Conservation (phyloP, 2,797 vertebrate genomes). For the Channa striata region DNA sequence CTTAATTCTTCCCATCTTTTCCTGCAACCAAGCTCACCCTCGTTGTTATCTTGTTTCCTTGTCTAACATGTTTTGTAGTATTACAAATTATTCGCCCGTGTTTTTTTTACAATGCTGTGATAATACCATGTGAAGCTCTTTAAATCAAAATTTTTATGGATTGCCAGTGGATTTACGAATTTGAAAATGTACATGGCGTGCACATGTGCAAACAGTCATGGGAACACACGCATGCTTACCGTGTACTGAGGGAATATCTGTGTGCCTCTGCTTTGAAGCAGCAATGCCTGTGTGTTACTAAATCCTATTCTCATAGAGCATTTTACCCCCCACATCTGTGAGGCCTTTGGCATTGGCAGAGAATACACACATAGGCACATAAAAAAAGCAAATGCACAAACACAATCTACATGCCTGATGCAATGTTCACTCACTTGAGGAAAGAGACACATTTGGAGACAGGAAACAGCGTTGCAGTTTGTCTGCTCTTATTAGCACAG, state of each 20-base stretch:
- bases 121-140: conserved; percentile 44
- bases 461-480: conserved; percentile 56
- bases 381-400: conserved; percentile 67
- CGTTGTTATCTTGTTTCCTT: conserved; percentile 19
- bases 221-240: conserved; percentile 6
- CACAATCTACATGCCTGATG: conserved; percentile 80
- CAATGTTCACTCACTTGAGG: conserved; percentile 76
- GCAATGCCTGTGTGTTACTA: conserved; percentile 73
- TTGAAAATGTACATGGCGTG: conserved; percentile 49
- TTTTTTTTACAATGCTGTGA: conserved; percentile 10
- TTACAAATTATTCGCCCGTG: conserved; percentile 36
- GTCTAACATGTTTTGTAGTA: conserved; percentile 46
- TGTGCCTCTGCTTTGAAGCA: conserved; percentile 75
- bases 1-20: conserved; percentile 13
- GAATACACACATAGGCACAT: conserved; percentile 49
- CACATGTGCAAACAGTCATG: conserved; percentile 54
- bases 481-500: conserved; percentile 60
- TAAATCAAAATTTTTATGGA: conserved; percentile 46
- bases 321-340: conserved; percentile 76
- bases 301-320: conserved; percentile 81
- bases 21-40: neutral
- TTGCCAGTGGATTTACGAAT: conserved; percentile 49
- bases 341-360: conserved; percentile 72
- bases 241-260: conserved; percentile 51
- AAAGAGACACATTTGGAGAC: conserved; percentile 70